Conservation (phyloP, 2,888 invertebrate species). For the Xestia sexstrigata region DNA sequence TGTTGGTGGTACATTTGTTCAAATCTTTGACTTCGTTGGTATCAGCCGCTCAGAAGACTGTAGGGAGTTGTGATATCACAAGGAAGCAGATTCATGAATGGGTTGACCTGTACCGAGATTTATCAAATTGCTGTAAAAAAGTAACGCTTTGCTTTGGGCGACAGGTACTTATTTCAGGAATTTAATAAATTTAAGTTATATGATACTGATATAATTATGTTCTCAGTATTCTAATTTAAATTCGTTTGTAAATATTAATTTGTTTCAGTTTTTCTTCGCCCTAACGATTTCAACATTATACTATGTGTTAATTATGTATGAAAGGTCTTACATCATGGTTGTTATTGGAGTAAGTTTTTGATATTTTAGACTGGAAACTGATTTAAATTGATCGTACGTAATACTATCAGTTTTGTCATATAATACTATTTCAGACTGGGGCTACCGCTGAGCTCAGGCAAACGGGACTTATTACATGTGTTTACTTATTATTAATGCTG, state of each 20-base stretch:
- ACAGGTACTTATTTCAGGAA: not conserved
- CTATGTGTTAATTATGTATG: not conserved
- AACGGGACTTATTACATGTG: not conserved
- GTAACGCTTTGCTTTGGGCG: not conserved
- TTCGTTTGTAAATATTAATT: not conserved
- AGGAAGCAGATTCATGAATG: slow-evolving; percentile 21
- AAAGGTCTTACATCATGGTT: not conserved
- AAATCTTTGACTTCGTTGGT: slow-evolving; percentile 13
- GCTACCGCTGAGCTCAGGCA: not conserved
- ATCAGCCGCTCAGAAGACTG: not conserved
- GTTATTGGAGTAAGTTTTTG: not conserved
- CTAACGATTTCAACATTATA: not conserved
- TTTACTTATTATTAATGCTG: not conserved
- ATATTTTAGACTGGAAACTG: not conserved
- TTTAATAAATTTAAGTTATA: not conserved
- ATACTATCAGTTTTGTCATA: not conserved
- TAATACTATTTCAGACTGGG: not conserved
- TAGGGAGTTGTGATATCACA: slow-evolving; percentile 6
- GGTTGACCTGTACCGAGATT: slow-evolving; percentile 26
- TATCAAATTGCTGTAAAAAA: slow-evolving; percentile 13
- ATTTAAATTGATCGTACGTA: not conserved
- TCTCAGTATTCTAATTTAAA: not conserved
- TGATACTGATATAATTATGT: not conserved
- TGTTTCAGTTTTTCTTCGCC: slow-evolving; percentile 5
- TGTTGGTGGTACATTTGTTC: slow-evolving; percentile 5